A percentile compares a stretch with the other conserved stretches of the same genome.
Evolutionary conservation across 2,113 vertebrate species (phyloP).

Genomic region (Copsychus sechellarum): DNA sequence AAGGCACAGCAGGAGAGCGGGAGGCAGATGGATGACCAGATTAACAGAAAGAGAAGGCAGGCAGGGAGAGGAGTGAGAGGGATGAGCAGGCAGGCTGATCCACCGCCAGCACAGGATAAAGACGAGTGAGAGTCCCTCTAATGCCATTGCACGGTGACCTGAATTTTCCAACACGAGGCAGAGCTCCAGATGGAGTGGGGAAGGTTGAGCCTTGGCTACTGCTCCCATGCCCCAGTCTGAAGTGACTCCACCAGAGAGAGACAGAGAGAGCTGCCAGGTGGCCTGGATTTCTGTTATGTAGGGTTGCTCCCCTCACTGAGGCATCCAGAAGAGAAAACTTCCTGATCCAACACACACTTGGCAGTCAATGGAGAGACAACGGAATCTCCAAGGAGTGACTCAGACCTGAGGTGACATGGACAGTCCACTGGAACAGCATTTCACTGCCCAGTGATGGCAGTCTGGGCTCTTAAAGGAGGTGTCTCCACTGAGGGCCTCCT

Average conservation of each 20-base stretch:
- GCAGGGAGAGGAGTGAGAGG: not conserved
- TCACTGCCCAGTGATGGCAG: not conserved
- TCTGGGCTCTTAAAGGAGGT: not conserved
- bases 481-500: not conserved
- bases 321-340: not conserved
- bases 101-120: not conserved
- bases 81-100: not conserved
- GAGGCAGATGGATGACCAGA: too few relatives aligned
- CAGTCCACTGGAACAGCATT: not conserved
- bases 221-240: not conserved
- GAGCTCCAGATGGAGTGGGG: not conserved
- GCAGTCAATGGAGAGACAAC: not conserved
- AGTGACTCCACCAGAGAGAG: not conserved
- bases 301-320: not conserved
- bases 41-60: not conserved
- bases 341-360: not conserved
- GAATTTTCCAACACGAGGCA: conserved; percentile 15
- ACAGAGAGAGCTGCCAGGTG: not conserved
- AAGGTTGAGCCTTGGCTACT: not conserved
- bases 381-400: not conserved
- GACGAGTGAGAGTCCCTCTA: not conserved
- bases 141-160: not conserved
- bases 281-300: not conserved
- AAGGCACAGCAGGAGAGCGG: too few relatives aligned
- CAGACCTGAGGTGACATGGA: not conserved